Conservation (phyloP, 2,113 vertebrate species). For the Catharus bicknelli region DNA sequence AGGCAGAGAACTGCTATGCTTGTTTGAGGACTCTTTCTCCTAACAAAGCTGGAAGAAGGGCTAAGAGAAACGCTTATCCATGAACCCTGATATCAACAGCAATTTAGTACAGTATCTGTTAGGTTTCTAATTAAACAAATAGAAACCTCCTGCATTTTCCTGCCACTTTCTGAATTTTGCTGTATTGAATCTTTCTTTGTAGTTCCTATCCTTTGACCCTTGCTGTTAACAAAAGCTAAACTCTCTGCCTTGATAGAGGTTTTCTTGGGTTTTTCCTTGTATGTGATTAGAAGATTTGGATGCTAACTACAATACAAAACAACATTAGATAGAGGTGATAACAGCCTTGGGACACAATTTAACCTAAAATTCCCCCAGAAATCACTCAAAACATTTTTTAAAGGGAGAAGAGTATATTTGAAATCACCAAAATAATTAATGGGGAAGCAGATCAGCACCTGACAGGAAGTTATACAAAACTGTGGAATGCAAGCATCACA, state of each 20-base stretch:
- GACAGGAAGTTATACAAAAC: neutral
- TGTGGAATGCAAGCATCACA: neutral
- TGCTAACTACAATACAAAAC: neutral
- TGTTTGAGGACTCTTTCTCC: neutral
- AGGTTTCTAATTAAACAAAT: neutral
- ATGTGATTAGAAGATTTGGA: neutral
- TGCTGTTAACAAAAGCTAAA: neutral
- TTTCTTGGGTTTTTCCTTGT: neutral
- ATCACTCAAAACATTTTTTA: neutral
- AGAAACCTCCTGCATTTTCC: neutral
- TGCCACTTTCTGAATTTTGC: neutral
- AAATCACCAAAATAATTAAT: neutral
- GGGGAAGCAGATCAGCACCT: neutral
- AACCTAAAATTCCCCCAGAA: neutral
- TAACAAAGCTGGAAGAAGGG: neutral
- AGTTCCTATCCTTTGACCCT: neutral
- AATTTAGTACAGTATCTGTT: neutral
- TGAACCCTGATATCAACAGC: neutral
- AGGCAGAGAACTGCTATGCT: neutral
- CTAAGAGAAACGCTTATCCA: neutral
- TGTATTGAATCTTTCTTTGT: neutral
- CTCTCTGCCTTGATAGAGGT: neutral
- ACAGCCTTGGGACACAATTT: neutral
- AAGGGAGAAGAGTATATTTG: neutral
- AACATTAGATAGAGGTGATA: neutral